Conservation (phyloP, 2,797 vertebrate genomes). For the Sparidentex hasta region DNA sequence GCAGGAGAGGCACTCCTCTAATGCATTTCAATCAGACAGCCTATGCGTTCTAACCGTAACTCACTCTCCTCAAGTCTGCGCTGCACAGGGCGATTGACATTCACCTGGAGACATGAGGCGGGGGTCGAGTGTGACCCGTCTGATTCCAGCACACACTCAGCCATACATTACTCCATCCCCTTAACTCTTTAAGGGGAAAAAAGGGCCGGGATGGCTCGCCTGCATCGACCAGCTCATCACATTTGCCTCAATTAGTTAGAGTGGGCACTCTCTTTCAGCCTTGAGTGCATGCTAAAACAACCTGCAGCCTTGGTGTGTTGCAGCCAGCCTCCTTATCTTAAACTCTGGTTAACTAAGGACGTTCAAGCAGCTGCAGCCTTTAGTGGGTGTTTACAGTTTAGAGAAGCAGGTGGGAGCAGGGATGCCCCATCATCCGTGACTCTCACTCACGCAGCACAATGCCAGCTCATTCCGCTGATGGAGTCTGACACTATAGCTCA, state of each 20-base stretch:
- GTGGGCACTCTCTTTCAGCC: constrained; percentile 69
- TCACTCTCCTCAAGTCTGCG: constrained; percentile 65
- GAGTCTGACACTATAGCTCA: constrained; percentile 42
- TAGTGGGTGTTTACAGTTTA: constrained; percentile 68
- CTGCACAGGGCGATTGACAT: constrained; percentile 66
- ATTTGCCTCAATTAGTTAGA: constrained; percentile 78
- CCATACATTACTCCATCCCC: constrained; percentile 72
- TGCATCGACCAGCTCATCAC: constrained; percentile 76
- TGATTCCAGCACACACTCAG: constrained; percentile 72
- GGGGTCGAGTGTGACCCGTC: constrained; percentile 63
- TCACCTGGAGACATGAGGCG: constrained; percentile 56
- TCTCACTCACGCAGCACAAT: constrained; percentile 35
- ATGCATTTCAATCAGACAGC: constrained; percentile 81
- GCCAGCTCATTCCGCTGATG: constrained; percentile 52
- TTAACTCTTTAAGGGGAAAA: constrained; percentile 65
- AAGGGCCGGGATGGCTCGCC: constrained; percentile 23
- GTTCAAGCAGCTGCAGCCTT: constrained; percentile 68
- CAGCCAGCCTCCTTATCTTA: constrained; percentile 58
- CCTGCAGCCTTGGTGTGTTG: constrained; percentile 67
- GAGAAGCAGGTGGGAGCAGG: constrained; percentile 63
- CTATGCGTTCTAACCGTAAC: constrained; percentile 75
- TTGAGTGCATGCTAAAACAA: constrained; percentile 71
- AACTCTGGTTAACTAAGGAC: constrained; percentile 74
- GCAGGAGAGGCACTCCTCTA: constrained; percentile 74
- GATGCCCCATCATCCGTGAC: constrained; percentile 54